Percentiles rank a stretch among this genome's conserved stretches.
These are phyloP conservation scores for Myiagra hebetior DNA, from an alignment of 2,113 vertebrate genomes.

Conservation along the genomic window DNA sequence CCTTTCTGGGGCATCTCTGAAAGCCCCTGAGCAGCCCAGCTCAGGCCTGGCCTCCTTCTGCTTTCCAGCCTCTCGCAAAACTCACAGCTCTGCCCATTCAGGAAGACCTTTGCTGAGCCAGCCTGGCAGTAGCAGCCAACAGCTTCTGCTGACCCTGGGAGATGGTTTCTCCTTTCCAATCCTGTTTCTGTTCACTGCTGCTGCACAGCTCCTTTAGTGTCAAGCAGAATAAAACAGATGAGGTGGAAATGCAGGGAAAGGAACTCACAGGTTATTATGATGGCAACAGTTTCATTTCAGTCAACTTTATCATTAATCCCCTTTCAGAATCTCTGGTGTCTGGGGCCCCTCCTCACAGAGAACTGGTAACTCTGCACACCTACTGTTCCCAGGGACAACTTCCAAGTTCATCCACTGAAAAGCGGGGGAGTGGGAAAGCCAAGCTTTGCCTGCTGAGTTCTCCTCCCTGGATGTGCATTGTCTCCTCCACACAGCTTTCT, in stretches of 20 bases:
- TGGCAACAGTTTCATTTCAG: slow-evolving; percentile 5
- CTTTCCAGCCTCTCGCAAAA: not conserved
- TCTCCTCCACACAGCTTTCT: not conserved
- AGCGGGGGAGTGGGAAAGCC: not conserved
- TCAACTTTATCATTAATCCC: not conserved
- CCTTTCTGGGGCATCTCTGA: not conserved
- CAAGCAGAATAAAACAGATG: not conserved
- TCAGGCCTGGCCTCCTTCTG: not conserved
- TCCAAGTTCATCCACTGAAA: not conserved
- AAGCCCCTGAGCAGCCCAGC: not conserved
- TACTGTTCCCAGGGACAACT: not conserved
- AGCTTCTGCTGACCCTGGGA: not conserved
- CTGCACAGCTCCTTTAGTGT: slow-evolving; percentile 21
- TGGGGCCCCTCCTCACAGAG: not conserved
- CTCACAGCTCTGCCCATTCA: not conserved
- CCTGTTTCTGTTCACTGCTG: not conserved
- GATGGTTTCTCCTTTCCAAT: not conserved
- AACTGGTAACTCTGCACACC: not conserved
- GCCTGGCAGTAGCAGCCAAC: not conserved
- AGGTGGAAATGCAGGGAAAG: not conserved
- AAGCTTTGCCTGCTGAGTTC: not conserved
- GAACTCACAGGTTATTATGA: not conserved
- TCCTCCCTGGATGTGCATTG: not conserved
- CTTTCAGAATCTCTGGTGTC: not conserved
- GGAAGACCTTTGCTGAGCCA: not conserved